A percentile compares a stretch with the other conserved stretches of the same genome.
Conservation (phyloP, 2,113 vertebrate genomes). For the Tringa solitaria region DNA sequence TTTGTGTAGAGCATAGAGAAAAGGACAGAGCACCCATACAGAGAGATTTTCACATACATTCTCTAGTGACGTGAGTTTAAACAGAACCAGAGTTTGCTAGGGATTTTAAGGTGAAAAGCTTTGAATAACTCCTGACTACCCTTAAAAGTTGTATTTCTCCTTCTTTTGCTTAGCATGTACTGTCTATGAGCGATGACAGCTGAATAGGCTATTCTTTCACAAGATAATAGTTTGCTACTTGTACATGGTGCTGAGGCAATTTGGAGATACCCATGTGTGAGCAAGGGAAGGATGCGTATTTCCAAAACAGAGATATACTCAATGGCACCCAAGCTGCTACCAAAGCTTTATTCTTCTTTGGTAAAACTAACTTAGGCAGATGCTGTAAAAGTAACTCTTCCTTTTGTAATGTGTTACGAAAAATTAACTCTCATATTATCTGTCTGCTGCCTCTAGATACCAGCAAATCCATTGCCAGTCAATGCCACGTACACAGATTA, state of each 20-base stretch:
- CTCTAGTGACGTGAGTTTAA: neutral
- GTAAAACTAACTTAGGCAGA: neutral
- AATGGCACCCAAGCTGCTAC: neutral
- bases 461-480: neutral
- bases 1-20: neutral
- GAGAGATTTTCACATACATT: neutral
- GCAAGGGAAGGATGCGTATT: neutral
- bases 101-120: slow-evolving; percentile 34
- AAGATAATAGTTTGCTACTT: neutral
- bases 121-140: neutral
- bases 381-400: neutral
- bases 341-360: neutral
- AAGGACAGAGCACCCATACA: neutral
- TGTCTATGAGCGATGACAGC: neutral
- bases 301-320: neutral
- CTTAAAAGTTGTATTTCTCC: neutral
- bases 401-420: neutral
- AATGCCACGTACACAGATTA: neutral
- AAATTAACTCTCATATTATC: neutral
- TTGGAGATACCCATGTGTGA: neutral
- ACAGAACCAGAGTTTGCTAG: neutral
- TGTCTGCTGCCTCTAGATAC: neutral
- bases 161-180: neutral
- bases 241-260: neutral
- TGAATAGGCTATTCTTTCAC: neutral